Evolutionary conservation across 1,140 invertebrate species (phyloP).

Genomic region (Drosophila chauvacae): DNA sequence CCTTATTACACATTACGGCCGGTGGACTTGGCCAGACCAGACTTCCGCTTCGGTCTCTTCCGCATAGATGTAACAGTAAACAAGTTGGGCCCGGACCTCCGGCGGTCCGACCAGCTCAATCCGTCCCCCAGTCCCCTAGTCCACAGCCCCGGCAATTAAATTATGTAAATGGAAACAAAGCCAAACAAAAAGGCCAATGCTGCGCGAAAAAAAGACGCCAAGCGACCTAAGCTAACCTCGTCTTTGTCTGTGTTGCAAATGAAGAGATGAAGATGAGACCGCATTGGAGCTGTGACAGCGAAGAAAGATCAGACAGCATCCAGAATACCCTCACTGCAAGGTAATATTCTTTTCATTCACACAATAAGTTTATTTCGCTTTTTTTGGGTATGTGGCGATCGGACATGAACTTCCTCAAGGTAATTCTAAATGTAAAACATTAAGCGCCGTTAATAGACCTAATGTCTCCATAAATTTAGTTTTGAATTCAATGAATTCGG

Average conservation of each 20-base stretch:
- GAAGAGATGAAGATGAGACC: constrained; percentile 34
- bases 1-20: constrained; percentile 40
- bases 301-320: constrained; percentile 14
- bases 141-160: constrained; percentile 56
- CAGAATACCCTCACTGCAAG: constrained; percentile 2
- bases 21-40: constrained; percentile 15
- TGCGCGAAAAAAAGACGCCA: constrained; percentile 62
- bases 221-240: constrained; percentile 58
- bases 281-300: constrained; percentile 8
- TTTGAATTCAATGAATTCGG: background rate
- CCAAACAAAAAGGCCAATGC: constrained; percentile 74
- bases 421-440: background rate
- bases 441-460: background rate
- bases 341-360: too few relatives aligned
- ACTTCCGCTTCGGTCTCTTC: constrained; percentile 65
- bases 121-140: background rate
- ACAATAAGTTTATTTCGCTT: too few relatives aligned
- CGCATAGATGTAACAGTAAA: constrained; percentile 77
- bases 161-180: constrained; percentile 77
- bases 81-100: constrained; percentile 24
- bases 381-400: background rate
- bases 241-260: constrained; percentile 30
- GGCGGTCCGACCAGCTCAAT: background rate
- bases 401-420: background rate
- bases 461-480: background rate